phyloP scores from a whole-genome alignment of 1,140 invertebrate species.

The Ephestia elutella region DNA sequence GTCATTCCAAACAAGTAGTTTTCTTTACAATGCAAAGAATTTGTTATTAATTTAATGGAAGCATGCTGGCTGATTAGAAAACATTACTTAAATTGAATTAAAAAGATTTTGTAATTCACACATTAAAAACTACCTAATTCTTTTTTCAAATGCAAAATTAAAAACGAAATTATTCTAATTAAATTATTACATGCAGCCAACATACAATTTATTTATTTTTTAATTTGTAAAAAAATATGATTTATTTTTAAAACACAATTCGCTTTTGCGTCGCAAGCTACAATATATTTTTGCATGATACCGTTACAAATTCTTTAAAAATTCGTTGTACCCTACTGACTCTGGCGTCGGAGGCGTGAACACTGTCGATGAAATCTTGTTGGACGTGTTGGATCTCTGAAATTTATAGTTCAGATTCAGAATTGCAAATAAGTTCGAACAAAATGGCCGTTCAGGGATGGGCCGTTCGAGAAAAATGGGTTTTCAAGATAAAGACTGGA shows the following conservation, averaged over 20 bases:
- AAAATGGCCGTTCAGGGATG: too few species aligned
- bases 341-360: constrained; percentile 57
- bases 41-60: not conserved
- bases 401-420: constrained; percentile 19
- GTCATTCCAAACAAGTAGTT: constrained; percentile 9
- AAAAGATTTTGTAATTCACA: too few species aligned
- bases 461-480: too few species aligned
- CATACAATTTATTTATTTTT: too few species aligned
- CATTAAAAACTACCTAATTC: too few species aligned
- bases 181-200: too few species aligned
- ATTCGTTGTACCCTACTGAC: constrained; percentile 60
- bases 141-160: too few species aligned
- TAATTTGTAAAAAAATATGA: not conserved
- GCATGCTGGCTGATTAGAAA: constrained; percentile 4
- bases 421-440: not conserved
- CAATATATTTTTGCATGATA: constrained; percentile 30
- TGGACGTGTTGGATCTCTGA: constrained; percentile 55
- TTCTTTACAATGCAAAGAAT: not conserved
- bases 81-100: not conserved
- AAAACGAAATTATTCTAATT: too few species aligned
- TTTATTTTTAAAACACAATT: constrained; percentile 16
- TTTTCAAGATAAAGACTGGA: too few species aligned
- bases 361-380: constrained; percentile 61
- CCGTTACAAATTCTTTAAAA: constrained; percentile 67
- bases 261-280: constrained; percentile 27